phyloP scores from a whole-genome alignment of 2,888 invertebrate species.

The Meteorus cinctellus region DNA sequence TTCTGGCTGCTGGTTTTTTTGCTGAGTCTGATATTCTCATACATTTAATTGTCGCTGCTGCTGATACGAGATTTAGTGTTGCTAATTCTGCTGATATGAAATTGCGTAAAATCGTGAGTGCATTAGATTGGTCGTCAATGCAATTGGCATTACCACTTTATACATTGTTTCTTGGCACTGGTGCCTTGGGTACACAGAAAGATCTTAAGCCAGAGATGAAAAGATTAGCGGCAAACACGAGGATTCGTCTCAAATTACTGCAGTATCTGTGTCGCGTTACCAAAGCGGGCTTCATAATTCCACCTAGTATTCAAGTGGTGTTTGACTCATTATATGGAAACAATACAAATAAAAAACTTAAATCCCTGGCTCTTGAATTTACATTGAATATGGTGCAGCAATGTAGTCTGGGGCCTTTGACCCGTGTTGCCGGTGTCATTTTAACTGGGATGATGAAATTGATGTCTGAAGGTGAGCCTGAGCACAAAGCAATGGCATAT shows the following conservation, averaged over 20 bases:
- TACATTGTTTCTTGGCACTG: constrained; percentile 84
- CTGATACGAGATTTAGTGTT: constrained; percentile 92
- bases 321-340: constrained; percentile 91
- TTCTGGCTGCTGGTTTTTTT: constrained; percentile 86
- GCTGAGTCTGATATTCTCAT: constrained; percentile 83
- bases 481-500: constrained; percentile 82
- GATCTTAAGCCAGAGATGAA: constrained; percentile 79
- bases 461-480: constrained; percentile 79
- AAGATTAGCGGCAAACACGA: constrained; percentile 85
- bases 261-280: constrained; percentile 86
- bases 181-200: constrained; percentile 74
- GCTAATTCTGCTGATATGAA: constrained; percentile 91
- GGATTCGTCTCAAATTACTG: constrained; percentile 89
- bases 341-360: constrained; percentile 88
- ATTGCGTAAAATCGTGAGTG: constrained; percentile 85
- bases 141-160: constrained; percentile 85
- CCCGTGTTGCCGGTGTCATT: constrained; percentile 82
- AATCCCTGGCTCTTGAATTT: constrained; percentile 87
- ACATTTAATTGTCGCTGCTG: constrained; percentile 88
- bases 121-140: constrained; percentile 85
- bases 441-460: constrained; percentile 84
- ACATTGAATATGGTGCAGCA: constrained; percentile 86
- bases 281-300: constrained; percentile 82
- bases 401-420: constrained; percentile 79
- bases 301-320: constrained; percentile 87